Evolutionary conservation across 2,113 vertebrate genomes (phyloP).

Genomic region (rabbit (Oryctolagus cuniculus)): mOryCun1.1 NC_091438.1:50357001-50357500

Average conservation of each 20-base stretch:
- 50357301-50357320: neutral
- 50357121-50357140: neutral
- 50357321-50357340: neutral
- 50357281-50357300: neutral
- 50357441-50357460: too few species aligned
- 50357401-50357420: too few species aligned
- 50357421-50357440: too few species aligned
- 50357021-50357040: slow-evolving; percentile 9
- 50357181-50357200: neutral
- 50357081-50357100: neutral
- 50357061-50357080: neutral
- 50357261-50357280: neutral
- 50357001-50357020: neutral
- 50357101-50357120: neutral
- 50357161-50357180: neutral
- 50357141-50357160: neutral
- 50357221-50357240: neutral
- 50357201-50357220: neutral
- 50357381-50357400: too few species aligned
- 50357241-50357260: neutral
- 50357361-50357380: too few species aligned
- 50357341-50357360: neutral
- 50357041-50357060: neutral
- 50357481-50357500: too few species aligned
- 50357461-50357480: too few species aligned